A percentile compares a stretch with the other conserved stretches of the same genome.
Conservation (phyloP, 2,797 vertebrate species). For the Rhynchotus rufescens region DNA sequence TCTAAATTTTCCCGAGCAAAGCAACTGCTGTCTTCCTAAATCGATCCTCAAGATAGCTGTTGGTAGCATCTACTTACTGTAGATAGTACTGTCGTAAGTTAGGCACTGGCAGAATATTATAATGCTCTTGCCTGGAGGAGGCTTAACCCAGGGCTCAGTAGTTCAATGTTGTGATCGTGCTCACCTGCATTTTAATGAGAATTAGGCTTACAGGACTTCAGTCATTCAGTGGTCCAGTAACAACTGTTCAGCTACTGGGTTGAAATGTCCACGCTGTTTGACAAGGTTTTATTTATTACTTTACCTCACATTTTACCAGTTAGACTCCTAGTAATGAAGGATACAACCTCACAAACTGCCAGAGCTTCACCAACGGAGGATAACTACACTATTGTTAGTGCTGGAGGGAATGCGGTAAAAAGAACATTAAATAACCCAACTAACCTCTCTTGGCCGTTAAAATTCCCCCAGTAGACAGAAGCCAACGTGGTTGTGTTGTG, state of each 20-base stretch:
- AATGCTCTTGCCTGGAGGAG: neutral
- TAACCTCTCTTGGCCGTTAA: neutral
- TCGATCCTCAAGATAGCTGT: neutral
- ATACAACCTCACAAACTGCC: neutral
- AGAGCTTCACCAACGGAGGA: neutral
- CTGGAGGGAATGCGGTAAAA: neutral
- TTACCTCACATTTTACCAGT: neutral
- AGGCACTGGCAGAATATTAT: neutral
- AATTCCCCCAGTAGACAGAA: neutral
- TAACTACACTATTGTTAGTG: neutral
- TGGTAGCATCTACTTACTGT: neutral
- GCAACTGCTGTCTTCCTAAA: conserved; percentile 57
- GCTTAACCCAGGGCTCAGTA: neutral
- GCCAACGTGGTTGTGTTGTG: neutral
- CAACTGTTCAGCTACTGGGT: neutral
- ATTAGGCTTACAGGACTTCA: neutral
- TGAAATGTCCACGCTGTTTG: neutral
- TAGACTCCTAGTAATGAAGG: neutral
- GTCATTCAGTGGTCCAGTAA: neutral
- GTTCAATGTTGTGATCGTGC: neutral
- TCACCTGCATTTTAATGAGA: neutral
- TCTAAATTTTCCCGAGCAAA: conserved; percentile 63
- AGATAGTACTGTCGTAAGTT: neutral
- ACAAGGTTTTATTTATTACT: neutral
- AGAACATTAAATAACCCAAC: neutral